Evolutionary conservation across 2,113 vertebrate genomes (phyloP), one percentile per base, ranked within the genome.

Genomic region (Larimichthys polyactis): DNA sequence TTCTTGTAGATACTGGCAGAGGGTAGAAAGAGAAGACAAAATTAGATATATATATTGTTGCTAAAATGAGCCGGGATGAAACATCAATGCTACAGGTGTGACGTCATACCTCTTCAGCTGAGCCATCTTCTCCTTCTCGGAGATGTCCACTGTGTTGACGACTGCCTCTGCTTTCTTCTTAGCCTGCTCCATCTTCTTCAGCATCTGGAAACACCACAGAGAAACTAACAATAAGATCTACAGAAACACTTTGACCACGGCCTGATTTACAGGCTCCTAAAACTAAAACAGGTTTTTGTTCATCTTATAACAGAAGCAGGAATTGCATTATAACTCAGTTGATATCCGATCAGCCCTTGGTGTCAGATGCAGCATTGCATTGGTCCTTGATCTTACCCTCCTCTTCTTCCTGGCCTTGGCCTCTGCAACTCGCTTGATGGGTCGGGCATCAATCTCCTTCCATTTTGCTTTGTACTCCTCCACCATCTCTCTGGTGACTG

Each of bases 331-430:
- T 19, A 2, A 51, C 16, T 20, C 11, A 51, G 44, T 63, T 48
- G 17, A 49, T 22, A 2, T 78, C 44, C 11, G 11, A 58, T 77
- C 40, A 24, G 27, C 27, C 62, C 19, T 57, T 19, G 24, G 10
- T 1, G 20, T 60, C 49, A 40, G 7, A 40, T 60, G 11, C 46
- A 36, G 4, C 11, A 4, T 46, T 46, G 16, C 11, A 27, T 9
- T 67, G 14, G n/a, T 10, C 14, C 16, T n/a, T 22, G 7, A 15
- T 63, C 95, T 95, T 90, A 99, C 98, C 96, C 97, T 95, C 49
- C 95, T 95, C 93, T 99, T 99, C 95, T 99, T 99, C 82, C 98
- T 96, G 82, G 98, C 97, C 75, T 99, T 99, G 66, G 98, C 98
- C 91, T 99, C 98, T 0, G 98, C 98, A 74, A 99, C 96, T 66